Evolutionary conservation across 2,888 invertebrate species (phyloP), one percentile per base, ranked within the genome.

Genomic region (Tuta absoluta): DNA sequence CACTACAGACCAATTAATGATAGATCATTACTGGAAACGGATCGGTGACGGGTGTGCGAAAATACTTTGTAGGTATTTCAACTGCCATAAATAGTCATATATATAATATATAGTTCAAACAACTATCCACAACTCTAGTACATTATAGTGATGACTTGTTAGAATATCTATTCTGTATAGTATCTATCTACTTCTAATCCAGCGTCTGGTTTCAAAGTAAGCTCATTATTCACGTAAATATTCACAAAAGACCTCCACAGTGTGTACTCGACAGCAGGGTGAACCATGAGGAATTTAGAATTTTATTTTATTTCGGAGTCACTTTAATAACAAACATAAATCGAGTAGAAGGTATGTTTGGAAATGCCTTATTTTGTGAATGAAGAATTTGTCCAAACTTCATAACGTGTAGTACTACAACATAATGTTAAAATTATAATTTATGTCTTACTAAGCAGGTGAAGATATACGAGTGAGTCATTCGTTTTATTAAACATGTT

Each of bases 361-460:
- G 73, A 80, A 84, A 89, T 78, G 77, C 89, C 89, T 89, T 88
- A 90, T 87, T 89, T 89, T 81, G 82, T 86, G 84, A 86, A 87
- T 87, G 85, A 85, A 86, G 89, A 89, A 90, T 90, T 90, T 89
- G 90, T 89, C 88, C 85, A 87, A 84, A 88, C 88, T 88, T 81
- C 88, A 86, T 89, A 86, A 81, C 84, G 84, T 87, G 89, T 90
- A 45, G 45, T 45, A 45, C 38, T 38, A 89, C 88, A 89, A 90
- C 88, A 90, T 90, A 87, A 89, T 90, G 88, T 90, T 90, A 45
- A 45, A 45, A 89, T 88, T 91, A 90, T 90, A 89, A 91, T 90
- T 91, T 91, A 91, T 91, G 89, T 91, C 87, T 85, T 87, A 89
- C 91, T 88, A 90, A 89, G 90, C 91, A 91, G 91, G 91, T 91